phyloP scores from a whole-genome alignment of 2,888 invertebrate species.

The Sesia apiformis region DNA sequence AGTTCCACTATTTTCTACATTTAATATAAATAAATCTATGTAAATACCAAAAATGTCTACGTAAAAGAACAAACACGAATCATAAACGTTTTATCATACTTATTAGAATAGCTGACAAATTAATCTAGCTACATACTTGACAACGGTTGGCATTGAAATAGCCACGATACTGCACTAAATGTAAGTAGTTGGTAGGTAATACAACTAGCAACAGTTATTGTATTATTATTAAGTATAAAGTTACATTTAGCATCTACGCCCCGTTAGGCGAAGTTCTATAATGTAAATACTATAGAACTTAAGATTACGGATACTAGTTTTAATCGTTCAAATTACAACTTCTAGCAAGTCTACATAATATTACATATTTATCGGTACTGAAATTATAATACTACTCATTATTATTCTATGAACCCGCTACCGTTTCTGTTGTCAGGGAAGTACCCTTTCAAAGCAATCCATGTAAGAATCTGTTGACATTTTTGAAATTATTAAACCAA shows the following conservation, averaged over 20 bases:
- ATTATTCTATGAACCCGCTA: conserved; percentile 56
- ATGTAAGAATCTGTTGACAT: conserved; percentile 62
- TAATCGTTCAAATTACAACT: conserved; percentile 54
- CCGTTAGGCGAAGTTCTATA: conserved; percentile 65
- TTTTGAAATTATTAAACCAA: conserved; percentile 22
- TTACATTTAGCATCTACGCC: conserved; percentile 68
- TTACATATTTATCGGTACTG: conserved; percentile 26
- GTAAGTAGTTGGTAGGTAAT: conserved; percentile 1
- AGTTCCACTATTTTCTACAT: conserved; percentile 4
- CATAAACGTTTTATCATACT: neutral
- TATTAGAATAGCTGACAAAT: conserved; percentile 16
- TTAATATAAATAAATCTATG: conserved; percentile 26
- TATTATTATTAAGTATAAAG: conserved; percentile 15
- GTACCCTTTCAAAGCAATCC: conserved; percentile 56
- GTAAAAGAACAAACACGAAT: conserved; percentile 2
- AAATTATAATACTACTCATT: conserved; percentile 58
- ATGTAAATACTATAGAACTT: conserved; percentile 51
- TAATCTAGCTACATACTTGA: conserved; percentile 45
- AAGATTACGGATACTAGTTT: conserved; percentile 51
- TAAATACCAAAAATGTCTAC: conserved; percentile 18
- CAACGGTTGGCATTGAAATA: conserved; percentile 36
- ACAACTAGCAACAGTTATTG: conserved; percentile 2
- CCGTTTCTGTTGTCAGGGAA: conserved; percentile 50
- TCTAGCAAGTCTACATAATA: conserved; percentile 65
- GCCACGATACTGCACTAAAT: conserved; percentile 44